A percentile compares a stretch with the other conserved stretches of the same genome.
These are phyloP conservation scores for Cinclus mexicanus DNA, from an alignment of 2,113 vertebrate species.

Conservation along the genomic window DNA sequence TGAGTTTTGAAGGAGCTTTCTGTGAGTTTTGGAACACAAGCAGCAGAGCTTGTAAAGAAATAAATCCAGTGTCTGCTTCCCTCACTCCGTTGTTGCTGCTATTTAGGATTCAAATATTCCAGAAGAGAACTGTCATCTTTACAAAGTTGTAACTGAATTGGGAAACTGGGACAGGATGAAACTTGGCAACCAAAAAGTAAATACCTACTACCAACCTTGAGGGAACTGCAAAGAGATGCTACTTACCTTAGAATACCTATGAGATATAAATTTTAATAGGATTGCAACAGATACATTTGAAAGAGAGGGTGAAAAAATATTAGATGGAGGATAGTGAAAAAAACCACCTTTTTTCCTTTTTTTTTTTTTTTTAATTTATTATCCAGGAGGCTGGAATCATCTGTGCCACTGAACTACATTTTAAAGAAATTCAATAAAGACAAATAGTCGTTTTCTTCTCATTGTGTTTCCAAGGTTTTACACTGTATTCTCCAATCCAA, in stretches of 20 bases:
- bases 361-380: neutral
- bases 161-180: neutral
- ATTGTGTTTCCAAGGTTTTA: neutral
- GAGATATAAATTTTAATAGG: neutral
- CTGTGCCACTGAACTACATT: neutral
- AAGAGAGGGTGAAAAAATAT: neutral
- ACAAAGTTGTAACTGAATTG: neutral
- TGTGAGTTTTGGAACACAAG: neutral
- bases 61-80: neutral
- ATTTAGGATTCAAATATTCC: neutral
- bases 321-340: neutral
- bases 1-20: neutral
- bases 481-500: neutral
- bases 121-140: neutral
- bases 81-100: fast-evolving
- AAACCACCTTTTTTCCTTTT: fast-evolving
- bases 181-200: neutral
- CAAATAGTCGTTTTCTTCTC: neutral
- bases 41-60: neutral
- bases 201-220: neutral
- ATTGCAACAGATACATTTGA: neutral
- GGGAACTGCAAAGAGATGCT: neutral
- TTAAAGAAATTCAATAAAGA: neutral
- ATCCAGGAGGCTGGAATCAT: neutral
- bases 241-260: neutral